Conservation (phyloP, 35 echinoderm and acorn worm genomes). For the Apostichopus californicus region DNA sequence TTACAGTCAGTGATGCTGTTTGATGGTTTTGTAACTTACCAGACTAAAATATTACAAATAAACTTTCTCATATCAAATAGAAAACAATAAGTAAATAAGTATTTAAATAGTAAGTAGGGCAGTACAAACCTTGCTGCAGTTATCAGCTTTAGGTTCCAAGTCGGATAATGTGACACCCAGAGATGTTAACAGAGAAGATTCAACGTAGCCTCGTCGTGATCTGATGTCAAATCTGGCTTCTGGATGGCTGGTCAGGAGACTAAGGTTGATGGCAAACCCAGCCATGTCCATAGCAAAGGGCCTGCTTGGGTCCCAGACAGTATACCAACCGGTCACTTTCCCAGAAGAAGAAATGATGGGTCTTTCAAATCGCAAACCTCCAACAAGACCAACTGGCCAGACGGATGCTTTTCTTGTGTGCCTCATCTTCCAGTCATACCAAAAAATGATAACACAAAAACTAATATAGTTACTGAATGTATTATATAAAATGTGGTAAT, state of each 20-base stretch:
- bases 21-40: no score
- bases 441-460: no score
- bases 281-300: conserved; percentile 99
- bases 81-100: no score
- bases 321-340: conserved; percentile 82
- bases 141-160: conserved; percentile 91
- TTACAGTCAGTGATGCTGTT: no score
- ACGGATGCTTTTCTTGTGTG: conserved; percentile 84
- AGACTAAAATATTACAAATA: no score
- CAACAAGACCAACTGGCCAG: conserved; percentile 95
- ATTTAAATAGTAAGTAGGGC: no score
- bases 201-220: conserved; percentile 82
- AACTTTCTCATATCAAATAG: no score
- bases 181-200: conserved; percentile 71
- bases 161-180: conserved; percentile 75
- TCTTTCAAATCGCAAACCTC: conserved; percentile 89
- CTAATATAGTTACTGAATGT: no score
- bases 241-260: conserved; percentile 54
- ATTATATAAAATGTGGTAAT: no score
- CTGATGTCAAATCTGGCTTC: conserved; percentile 79
- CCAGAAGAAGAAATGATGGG: conserved; percentile 65
- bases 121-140: conserved; percentile 78
- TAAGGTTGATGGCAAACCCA: conserved; percentile 90
- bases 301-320: conserved; percentile 75
- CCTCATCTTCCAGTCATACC: conserved; percentile 70